phyloP scores from a whole-genome alignment of 2,888 invertebrate genomes.

The Epicampocera succincta region DNA sequence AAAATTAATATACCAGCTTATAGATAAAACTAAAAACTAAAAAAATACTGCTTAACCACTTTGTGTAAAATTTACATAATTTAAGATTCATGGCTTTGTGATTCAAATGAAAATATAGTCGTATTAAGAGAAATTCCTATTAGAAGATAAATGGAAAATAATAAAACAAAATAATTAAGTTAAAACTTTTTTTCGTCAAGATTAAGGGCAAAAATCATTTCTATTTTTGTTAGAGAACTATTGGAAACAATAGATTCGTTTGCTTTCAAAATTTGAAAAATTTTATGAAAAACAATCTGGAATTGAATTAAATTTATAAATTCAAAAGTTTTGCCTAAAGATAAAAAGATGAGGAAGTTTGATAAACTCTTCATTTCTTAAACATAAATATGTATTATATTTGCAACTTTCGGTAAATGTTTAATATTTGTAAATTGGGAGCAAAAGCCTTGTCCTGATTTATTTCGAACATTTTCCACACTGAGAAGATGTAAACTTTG shows the following conservation, averaged over 20 bases:
- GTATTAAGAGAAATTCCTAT: slow-evolving; percentile 30
- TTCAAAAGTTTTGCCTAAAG: slow-evolving; percentile 24
- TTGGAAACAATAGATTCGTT: slow-evolving; percentile 32
- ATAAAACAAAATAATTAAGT: slow-evolving; percentile 12
- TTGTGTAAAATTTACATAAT: slow-evolving; percentile 41
- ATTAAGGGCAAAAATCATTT: background rate
- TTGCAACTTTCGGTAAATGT: too few relatives aligned
- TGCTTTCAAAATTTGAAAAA: too few relatives aligned
- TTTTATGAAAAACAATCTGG: too few relatives aligned
- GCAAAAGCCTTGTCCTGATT: too few relatives aligned
- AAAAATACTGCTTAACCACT: slow-evolving; percentile 5
- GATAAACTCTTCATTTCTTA: background rate
- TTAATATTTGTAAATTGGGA: too few relatives aligned
- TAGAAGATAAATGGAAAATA: background rate
- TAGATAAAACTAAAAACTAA: too few relatives aligned
- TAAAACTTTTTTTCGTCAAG: slow-evolving; percentile 13
- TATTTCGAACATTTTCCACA: too few relatives aligned
- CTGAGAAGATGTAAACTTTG: too few relatives aligned
- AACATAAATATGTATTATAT: too few relatives aligned
- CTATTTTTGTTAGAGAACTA: background rate
- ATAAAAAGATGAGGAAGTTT: slow-evolving; percentile 9
- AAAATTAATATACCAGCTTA: too few relatives aligned
- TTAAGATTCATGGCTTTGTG: slow-evolving; percentile 6
- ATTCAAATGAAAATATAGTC: slow-evolving; percentile 11
- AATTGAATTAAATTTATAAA: slow-evolving; percentile 51